These are phyloP conservation scores for Epinephelus awoara DNA, from an alignment of 2,797 vertebrate species.

Conservation along the genomic window DNA sequence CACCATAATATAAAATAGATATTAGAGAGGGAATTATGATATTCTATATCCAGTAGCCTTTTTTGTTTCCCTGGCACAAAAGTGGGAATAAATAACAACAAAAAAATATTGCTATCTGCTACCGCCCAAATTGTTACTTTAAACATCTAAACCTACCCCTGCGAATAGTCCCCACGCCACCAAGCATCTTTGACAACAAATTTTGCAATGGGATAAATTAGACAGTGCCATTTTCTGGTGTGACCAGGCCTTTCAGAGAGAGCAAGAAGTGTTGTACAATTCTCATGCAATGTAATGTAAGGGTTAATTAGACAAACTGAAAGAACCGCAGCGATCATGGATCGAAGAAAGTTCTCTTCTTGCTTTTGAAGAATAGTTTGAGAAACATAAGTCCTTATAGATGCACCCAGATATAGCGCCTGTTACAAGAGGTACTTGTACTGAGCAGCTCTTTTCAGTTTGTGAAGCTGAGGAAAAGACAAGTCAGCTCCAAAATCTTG, in stretches of 20 bases:
- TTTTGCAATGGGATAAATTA: not conserved
- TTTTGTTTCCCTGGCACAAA: too few species aligned
- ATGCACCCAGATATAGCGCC: not conserved
- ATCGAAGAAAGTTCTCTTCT: not conserved
- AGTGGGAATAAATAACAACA: too few species aligned
- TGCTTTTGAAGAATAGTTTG: conserved; percentile 7
- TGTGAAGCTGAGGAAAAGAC: conserved; percentile 1
- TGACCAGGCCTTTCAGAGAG: conserved; percentile 30
- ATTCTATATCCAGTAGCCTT: too few species aligned
- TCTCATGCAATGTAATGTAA: not conserved
- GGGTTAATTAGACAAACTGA: not conserved
- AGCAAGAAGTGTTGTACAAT: not conserved
- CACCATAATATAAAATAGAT: too few species aligned
- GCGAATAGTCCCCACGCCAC: not conserved
- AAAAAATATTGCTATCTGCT: too few species aligned
- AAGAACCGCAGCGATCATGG: not conserved
- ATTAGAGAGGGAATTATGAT: too few species aligned
- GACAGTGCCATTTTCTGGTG: not conserved
- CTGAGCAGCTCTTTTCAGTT: conserved; percentile 1
- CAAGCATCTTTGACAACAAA: not conserved
- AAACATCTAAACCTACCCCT: not conserved
- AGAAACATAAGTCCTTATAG: not conserved
- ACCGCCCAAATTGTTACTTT: too few species aligned
- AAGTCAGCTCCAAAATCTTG: not conserved
- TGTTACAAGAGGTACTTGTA: conserved; percentile 29